Evolutionary conservation across 2,888 invertebrate genomes (phyloP).

Genomic region (Tiliacea citrago): DNA sequence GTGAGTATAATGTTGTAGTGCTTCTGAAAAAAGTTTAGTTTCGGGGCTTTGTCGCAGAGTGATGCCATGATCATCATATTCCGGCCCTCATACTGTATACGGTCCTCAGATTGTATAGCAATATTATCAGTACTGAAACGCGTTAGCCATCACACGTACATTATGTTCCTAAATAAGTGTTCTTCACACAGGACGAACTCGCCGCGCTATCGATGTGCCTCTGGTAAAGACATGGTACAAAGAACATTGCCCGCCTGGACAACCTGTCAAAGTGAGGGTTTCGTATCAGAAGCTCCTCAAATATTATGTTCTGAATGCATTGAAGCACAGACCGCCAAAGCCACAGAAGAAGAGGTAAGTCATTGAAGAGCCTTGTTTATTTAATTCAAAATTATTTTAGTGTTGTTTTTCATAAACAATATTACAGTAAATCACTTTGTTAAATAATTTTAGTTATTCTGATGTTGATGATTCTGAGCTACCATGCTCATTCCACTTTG

Average conservation of each 20-base stretch:
- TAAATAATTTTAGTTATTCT: not conserved
- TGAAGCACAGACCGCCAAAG: conserved; percentile 99
- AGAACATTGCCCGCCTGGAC: conserved; percentile 98
- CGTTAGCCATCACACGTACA: not conserved
- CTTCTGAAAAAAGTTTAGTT: too few relatives aligned
- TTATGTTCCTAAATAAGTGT: conserved; percentile 1
- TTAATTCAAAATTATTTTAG: not conserved
- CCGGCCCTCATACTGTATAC: not conserved
- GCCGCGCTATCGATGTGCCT: conserved; percentile 99
- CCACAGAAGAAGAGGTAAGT: conserved; percentile 98
- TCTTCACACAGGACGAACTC: conserved; percentile 92
- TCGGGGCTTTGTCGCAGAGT: too few relatives aligned
- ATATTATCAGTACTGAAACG: not conserved
- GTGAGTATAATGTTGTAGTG: too few relatives aligned
- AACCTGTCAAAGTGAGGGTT: conserved; percentile 99
- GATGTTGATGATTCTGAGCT: too few relatives aligned
- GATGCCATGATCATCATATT: too few relatives aligned
- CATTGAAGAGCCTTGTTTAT: not conserved
- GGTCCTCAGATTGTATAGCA: not conserved
- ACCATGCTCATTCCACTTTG: too few relatives aligned
- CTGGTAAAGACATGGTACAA: conserved; percentile 99
- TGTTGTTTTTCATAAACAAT: not conserved
- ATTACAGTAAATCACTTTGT: not conserved
- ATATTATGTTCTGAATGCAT: conserved; percentile 99
- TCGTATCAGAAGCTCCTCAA: conserved; percentile 99